Evolutionary conservation across 2,113 vertebrate genomes (phyloP).

Genomic region (Oncorhynchus keta): DNA sequence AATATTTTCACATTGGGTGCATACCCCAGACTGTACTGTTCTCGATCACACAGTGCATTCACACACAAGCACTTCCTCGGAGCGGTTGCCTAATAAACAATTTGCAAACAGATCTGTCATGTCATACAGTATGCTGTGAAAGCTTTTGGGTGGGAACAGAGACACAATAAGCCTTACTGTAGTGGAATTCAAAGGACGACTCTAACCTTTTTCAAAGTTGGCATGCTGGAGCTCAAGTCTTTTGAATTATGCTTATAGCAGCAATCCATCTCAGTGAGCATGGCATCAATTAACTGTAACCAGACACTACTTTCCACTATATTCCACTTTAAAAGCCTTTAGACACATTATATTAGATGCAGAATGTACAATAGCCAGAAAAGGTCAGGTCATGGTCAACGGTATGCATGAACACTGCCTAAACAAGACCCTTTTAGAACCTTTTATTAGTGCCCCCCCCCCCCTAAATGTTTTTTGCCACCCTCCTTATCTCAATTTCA

Average conservation of each 20-base stretch:
- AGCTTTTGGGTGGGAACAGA: not conserved
- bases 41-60: not conserved
- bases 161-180: conserved; percentile 9
- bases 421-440: no score
- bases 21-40: no score
- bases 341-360: no score
- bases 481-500: no score
- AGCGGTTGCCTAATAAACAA: not conserved
- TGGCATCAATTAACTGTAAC: not conserved
- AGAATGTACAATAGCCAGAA: no score
- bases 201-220: not conserved
- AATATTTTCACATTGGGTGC: no score
- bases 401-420: no score
- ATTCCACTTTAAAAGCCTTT: not conserved
- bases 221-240: not conserved
- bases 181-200: conserved; percentile 33
- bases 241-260: conserved; percentile 8
- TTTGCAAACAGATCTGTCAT: not conserved
- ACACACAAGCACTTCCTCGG: not conserved
- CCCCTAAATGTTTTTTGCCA: no score
- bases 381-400: no score
- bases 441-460: no score
- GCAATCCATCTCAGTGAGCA: conserved; percentile 26
- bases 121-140: no score
- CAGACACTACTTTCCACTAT: not conserved